Conservation (phyloP, 1,140 invertebrate genomes). For the Saxidomus purpurata region DNA sequence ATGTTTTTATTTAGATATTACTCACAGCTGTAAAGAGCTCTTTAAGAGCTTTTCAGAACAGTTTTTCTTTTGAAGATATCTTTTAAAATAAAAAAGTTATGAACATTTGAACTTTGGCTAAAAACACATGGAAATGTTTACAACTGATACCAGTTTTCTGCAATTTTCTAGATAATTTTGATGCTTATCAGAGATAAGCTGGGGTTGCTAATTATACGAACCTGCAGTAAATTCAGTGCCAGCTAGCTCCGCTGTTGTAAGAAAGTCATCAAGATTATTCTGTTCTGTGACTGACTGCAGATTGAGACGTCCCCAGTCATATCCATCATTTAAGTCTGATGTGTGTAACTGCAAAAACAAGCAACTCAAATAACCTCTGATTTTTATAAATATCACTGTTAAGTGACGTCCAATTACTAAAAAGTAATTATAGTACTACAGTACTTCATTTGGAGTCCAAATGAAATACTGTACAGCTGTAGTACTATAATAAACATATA, state of each 20-base stretch:
- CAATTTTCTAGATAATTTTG: too few species aligned
- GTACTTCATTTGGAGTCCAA: slow-evolving; percentile 16
- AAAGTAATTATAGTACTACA: background rate
- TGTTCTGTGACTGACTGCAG: slow-evolving; percentile 98
- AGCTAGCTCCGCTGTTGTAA: slow-evolving; percentile 97
- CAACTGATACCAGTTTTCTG: too few species aligned
- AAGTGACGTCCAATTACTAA: background rate
- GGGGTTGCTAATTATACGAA: too few species aligned
- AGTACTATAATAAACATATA: background rate
- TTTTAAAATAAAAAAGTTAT: too few species aligned
- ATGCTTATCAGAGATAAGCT: too few species aligned
- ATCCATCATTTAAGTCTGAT: slow-evolving; percentile 95
- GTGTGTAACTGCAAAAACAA: slow-evolving; percentile 92
- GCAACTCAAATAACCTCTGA: too few species aligned
- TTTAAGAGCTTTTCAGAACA: too few species aligned
- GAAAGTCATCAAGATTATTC: slow-evolving; percentile 97
- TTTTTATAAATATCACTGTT: background rate
- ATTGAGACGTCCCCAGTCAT: slow-evolving; percentile 95
- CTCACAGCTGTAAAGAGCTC: too few species aligned
- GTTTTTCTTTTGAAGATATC: too few species aligned
- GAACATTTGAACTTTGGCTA: too few species aligned
- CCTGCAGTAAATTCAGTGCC: slow-evolving; percentile 94
- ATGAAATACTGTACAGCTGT: background rate
- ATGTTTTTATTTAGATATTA: too few species aligned
- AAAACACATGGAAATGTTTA: too few species aligned